Conservation (phyloP, 2,888 invertebrate species). For the Sepioteuthis lessoniana region DNA sequence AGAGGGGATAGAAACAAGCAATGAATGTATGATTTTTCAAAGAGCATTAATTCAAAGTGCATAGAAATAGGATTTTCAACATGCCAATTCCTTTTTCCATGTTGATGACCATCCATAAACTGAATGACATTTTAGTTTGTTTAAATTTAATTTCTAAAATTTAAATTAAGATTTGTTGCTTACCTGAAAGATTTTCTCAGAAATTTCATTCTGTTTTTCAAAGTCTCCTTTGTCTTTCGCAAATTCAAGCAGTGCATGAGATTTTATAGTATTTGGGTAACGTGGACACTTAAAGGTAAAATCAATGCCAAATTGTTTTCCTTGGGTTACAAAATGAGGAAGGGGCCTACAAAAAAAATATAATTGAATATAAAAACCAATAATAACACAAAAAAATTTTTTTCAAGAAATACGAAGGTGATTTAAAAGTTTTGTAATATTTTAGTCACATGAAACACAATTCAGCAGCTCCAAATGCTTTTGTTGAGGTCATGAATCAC, state of each 20-base stretch:
- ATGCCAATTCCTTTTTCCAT: too few species aligned
- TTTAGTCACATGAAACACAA: too few species aligned
- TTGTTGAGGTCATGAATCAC: too few species aligned
- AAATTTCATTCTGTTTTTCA: slow-evolving; percentile 64
- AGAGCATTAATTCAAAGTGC: too few species aligned
- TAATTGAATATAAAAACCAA: neutral
- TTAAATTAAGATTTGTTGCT: neutral
- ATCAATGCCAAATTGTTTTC: slow-evolving; percentile 64
- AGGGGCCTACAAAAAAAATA: neutral
- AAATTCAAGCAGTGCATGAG: slow-evolving; percentile 67
- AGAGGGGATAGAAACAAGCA: too few species aligned
- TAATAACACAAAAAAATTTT: neutral
- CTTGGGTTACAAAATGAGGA: slow-evolving; percentile 58
- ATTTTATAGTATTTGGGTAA: slow-evolving; percentile 64
- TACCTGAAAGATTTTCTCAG: slow-evolving; percentile 69
- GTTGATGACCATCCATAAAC: too few species aligned
- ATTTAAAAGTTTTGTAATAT: too few species aligned
- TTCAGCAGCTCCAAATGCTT: too few species aligned
- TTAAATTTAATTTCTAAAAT: neutral
- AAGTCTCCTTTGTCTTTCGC: slow-evolving; percentile 61
- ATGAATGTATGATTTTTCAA: too few species aligned
- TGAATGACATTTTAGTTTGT: too few species aligned
- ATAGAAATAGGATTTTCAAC: too few species aligned
- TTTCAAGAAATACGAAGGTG: too few species aligned
- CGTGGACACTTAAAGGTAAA: slow-evolving; percentile 63